A percentile compares a stretch with the other conserved stretches of the same genome.
These are phyloP conservation scores for Acanthosepion esculentum DNA, from an alignment of 2,888 invertebrate species.

Conservation along the genomic window DNA sequence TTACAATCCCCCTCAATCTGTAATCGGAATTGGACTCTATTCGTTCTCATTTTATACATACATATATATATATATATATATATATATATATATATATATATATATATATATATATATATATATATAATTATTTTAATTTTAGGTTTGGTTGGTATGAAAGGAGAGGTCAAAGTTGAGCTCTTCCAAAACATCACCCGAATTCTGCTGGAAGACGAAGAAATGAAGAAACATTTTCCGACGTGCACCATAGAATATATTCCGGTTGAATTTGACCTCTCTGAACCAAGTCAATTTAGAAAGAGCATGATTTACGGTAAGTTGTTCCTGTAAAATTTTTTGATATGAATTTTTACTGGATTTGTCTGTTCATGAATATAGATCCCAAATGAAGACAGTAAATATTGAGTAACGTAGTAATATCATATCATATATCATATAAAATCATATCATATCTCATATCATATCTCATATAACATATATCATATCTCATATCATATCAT, in stretches of 20 bases:
- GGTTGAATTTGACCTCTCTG: constrained; percentile 61
- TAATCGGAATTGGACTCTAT: no score
- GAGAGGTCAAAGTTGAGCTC: constrained; percentile 56
- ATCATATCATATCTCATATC: no score
- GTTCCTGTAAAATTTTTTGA: not conserved
- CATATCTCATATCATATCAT: no score
- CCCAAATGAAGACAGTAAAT: no score
- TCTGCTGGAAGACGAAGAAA: constrained; percentile 52
- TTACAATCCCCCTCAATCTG: no score
- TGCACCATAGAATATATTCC: constrained; percentile 61
- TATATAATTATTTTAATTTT: not conserved
- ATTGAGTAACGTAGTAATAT: no score
- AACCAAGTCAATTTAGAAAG: constrained; percentile 59
- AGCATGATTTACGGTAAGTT: constrained; percentile 62
- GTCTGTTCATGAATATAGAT: not conserved
- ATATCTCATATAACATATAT: no score
- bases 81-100: no score
- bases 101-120: constrained; percentile 2
- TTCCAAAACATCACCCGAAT: constrained; percentile 59
- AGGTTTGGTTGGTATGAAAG: constrained; percentile 64
- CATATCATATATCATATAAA: no score
- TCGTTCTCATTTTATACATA: no score
- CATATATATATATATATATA: no score
- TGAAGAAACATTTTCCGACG: not conserved
- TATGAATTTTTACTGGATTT: not conserved